Base-by-base conservation (phyloP, 2,888 invertebrate genomes). In the Mesorhabditis sp. region DNA sequence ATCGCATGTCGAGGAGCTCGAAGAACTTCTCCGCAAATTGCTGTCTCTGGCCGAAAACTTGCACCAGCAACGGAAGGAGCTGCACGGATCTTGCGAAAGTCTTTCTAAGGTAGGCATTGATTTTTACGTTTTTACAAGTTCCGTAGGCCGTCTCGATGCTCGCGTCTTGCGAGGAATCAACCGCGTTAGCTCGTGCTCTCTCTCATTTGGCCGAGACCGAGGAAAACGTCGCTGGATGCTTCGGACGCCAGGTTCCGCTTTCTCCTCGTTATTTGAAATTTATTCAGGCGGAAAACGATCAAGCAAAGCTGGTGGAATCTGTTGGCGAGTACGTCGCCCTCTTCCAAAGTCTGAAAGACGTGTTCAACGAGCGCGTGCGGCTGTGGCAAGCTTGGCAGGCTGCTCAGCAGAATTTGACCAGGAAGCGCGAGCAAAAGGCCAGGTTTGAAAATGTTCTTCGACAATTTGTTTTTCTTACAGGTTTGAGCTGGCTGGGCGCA, bases 341-440 rank as follows among this genome's bases (percentile, higher is more conserved):
- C 7, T 67, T 76, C n/a, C 68, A 68, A 6, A 69, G 74, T 2
- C 58, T 76, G 61, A 74, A 74, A 45, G 76, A 78, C 43, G 76
- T 90, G n/a, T 90, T 91, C 82, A 90, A 89, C 82, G 91, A 91
- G 82, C 87, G 91, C 68, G 91, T 91, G 4, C 91, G 93, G 89
- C 91, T 93, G 15, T 96, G 95, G 88, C 96, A 97, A 88, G 92
- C 92, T 85, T 97, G 97, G 94, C 95, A 98, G 86, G 94, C 95
- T 86, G 93, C 96, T 45, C 94, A 96, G 87, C 91, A 93, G 88
- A 93, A 92, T 88, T 88, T 99, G 75, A 93, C 92, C 28, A 94
- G 94, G 86, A 92, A 96, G 85, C 90, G 96, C 70, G 97, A 99
- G 87, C 91, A 91, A 82, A 95, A 95, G 86, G 92, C 93, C 0